A percentile compares a stretch with the other conserved stretches of the same genome.
Evolutionary conservation across 2,797 vertebrate genomes (phyloP).

Genomic region (Gymnoscopelus braueri): DNA sequence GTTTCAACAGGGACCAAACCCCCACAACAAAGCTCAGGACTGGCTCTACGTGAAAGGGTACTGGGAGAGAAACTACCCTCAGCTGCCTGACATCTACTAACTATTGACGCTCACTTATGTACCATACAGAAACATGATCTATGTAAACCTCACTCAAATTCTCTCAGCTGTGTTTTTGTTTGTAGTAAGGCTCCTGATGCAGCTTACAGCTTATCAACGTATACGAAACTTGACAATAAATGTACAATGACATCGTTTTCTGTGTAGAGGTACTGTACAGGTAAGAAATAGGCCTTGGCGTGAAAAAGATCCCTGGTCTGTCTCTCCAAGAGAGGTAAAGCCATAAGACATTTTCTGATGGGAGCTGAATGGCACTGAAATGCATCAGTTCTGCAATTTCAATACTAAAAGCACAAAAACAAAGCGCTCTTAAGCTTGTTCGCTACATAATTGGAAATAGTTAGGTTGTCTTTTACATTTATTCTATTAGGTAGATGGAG

Average conservation of each 20-base stretch:
- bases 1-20: conserved; percentile 95
- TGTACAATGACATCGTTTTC: neutral
- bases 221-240: neutral
- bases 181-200: conserved; percentile 1
- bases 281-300: conserved; percentile 9
- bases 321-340: conserved; percentile 5
- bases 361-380: conserved; percentile 23
- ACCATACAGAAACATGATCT: conserved; percentile 24
- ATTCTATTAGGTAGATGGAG: conserved; percentile 47
- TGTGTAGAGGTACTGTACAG: conserved; percentile 17
- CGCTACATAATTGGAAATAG: conserved; percentile 29
- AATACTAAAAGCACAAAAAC: conserved; percentile 63
- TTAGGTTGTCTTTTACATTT: conserved; percentile 58
- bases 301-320: conserved; percentile 9
- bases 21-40: conserved; percentile 92
- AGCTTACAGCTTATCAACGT: neutral
- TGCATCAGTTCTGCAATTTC: conserved; percentile 23
- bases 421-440: too few relatives aligned
- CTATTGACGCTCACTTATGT: conserved; percentile 21
- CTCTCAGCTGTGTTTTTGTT: conserved; percentile 29
- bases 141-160: conserved; percentile 39
- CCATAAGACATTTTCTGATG: conserved; percentile 5
- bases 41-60: conserved; percentile 96
- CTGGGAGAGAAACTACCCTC: conserved; percentile 94
- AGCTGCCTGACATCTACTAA: conserved; percentile 96